These are phyloP conservation scores for Homalodisca vitripennis DNA, from an alignment of 1,140 invertebrate species.

Conservation along the genomic window DNA sequence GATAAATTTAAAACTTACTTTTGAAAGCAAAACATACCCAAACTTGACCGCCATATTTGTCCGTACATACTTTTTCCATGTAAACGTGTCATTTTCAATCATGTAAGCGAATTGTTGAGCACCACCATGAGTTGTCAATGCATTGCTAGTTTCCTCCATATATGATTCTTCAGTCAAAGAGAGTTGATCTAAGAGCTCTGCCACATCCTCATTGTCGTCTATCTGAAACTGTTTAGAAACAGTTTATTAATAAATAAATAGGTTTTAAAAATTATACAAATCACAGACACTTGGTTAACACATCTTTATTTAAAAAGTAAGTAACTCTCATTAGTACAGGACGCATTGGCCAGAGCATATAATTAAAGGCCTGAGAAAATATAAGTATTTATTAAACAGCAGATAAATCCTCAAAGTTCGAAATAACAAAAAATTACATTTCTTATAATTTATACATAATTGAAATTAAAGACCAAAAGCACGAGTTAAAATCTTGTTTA, in stretches of 20 bases:
- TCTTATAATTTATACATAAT: no score
- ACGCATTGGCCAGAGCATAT: background rate
- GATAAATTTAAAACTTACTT: no score
- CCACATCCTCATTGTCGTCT: background rate
- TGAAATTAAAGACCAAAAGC: no score
- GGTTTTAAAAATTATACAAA: background rate
- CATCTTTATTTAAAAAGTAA: background rate
- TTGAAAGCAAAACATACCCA: background rate
- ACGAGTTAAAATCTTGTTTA: no score
- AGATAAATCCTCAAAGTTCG: background rate
- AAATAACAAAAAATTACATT: no score
- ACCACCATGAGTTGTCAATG: constrained; percentile 14
- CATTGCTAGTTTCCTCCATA: background rate
- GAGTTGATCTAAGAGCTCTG: background rate
- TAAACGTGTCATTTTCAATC: background rate
- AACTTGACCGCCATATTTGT: constrained; percentile 10
- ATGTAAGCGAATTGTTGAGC: background rate
- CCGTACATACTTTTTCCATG: background rate
- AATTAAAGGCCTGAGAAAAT: background rate
- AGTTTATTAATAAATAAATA: background rate
- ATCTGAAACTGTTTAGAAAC: background rate
- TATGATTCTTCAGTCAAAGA: background rate
- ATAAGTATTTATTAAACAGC: background rate
- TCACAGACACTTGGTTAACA: background rate
- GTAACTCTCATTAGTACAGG: background rate